Evolutionary conservation across 2,888 invertebrate species (phyloP).

Genomic region (Troides aeacus): DNA sequence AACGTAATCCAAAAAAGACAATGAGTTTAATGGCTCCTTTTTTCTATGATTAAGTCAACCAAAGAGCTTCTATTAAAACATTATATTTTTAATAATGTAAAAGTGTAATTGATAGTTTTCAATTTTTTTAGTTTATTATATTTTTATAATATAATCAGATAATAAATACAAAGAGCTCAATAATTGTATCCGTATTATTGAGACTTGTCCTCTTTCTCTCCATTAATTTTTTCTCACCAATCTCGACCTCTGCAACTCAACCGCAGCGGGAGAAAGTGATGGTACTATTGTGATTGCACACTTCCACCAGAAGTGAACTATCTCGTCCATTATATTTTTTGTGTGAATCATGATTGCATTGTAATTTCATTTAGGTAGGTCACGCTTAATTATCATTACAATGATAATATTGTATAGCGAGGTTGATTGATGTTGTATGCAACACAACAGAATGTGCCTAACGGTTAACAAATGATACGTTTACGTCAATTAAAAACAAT

Average conservation of each 20-base stretch:
- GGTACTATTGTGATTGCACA: neutral
- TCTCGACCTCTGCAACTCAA: constrained; percentile 5
- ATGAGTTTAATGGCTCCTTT: too few relatives aligned
- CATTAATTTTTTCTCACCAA: neutral
- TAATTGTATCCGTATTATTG: neutral
- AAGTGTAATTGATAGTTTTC: too few relatives aligned
- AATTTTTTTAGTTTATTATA: too few relatives aligned
- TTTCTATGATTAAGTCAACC: too few relatives aligned
- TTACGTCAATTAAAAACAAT: neutral
- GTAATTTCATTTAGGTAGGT: constrained; percentile 7
- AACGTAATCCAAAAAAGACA: too few relatives aligned
- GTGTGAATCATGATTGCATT: constrained; percentile 20
- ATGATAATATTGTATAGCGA: neutral
- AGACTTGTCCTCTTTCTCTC: constrained; percentile 3
- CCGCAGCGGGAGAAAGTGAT: constrained; percentile 27
- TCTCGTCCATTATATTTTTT: constrained; percentile 12
- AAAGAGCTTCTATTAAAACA: too few relatives aligned
- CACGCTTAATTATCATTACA: neutral
- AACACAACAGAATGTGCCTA: neutral
- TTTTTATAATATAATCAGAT: too few relatives aligned
- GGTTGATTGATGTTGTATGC: neutral
- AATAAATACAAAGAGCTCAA: too few relatives aligned
- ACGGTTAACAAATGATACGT: neutral
- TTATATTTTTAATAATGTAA: too few relatives aligned
- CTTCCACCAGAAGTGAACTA: constrained; percentile 7